Conservation (phyloP, 1,140 invertebrate genomes). For the Cecropterus lyciades region DNA sequence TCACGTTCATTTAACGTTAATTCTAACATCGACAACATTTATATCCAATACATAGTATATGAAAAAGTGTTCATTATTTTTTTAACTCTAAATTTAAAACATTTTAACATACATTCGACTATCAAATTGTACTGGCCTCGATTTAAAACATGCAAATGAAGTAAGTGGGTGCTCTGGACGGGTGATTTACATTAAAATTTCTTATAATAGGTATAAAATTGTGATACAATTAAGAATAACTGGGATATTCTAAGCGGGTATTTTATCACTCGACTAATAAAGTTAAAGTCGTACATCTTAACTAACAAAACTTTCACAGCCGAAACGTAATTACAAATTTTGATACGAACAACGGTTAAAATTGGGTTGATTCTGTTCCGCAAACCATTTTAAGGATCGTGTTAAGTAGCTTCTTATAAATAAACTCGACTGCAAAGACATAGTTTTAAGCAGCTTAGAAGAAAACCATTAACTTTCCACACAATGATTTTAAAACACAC, state of each 20-base stretch:
- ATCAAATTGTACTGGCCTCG: slow-evolving; percentile 40
- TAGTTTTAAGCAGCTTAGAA: slow-evolving; percentile 1
- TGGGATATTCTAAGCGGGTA: slow-evolving; percentile 38
- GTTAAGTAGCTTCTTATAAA: not conserved
- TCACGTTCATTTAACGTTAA: slow-evolving; percentile 27
- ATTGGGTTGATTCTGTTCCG: slow-evolving; percentile 2
- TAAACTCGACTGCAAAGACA: not conserved
- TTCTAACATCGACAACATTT: slow-evolving; percentile 38
- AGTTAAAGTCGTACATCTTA: slow-evolving; percentile 42
- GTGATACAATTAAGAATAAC: slow-evolving; percentile 44
- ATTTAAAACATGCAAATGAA: slow-evolving; percentile 36
- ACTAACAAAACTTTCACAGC: slow-evolving; percentile 67
- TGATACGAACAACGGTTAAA: slow-evolving; percentile 37
- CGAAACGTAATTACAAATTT: slow-evolving; percentile 62
- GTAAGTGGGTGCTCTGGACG: slow-evolving; percentile 51
- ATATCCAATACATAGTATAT: slow-evolving; percentile 29
- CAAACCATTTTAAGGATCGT: slow-evolving; percentile 7
- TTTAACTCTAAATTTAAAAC: slow-evolving; percentile 36
- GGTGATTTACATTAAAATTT: slow-evolving; percentile 40
- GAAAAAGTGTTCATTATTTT: slow-evolving; percentile 27
- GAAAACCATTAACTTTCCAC: not conserved
- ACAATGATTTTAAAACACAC: slow-evolving; percentile 15
- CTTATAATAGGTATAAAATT: slow-evolving; percentile 56
- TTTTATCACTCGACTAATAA: slow-evolving; percentile 39
- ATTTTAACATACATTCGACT: slow-evolving; percentile 33